These are phyloP conservation scores for Epinotia ramella DNA, from an alignment of 2,888 invertebrate species.

Conservation along the genomic window DNA sequence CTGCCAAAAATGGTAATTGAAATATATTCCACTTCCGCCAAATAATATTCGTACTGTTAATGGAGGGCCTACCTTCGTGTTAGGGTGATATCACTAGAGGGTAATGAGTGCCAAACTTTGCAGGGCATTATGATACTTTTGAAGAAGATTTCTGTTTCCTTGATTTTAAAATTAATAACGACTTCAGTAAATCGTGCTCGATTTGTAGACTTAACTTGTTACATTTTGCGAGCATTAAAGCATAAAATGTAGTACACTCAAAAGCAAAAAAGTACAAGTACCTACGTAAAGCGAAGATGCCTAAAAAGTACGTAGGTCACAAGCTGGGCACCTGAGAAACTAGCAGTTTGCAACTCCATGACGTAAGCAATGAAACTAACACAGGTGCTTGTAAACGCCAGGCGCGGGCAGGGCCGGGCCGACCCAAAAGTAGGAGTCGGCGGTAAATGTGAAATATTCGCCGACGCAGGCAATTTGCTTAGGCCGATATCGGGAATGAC, in stretches of 20 bases:
- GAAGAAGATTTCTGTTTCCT: background rate
- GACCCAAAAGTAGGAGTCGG: background rate
- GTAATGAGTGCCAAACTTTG: too few relatives aligned
- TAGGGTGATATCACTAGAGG: background rate
- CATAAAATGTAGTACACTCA: background rate
- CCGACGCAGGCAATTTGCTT: slow-evolving; percentile 22
- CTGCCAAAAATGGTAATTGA: slow-evolving; percentile 30
- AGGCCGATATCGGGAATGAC: slow-evolving; percentile 27
- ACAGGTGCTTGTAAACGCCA: background rate
- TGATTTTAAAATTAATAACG: too few relatives aligned
- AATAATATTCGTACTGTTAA: background rate
- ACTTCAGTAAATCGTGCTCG: too few relatives aligned
- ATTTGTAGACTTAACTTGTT: background rate
- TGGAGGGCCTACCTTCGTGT: background rate
- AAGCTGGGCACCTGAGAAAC: background rate
- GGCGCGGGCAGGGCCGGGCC: background rate
- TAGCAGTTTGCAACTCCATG: background rate
- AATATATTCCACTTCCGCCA: slow-evolving; percentile 10
- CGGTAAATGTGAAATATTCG: slow-evolving; percentile 7
- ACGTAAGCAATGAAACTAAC: background rate
- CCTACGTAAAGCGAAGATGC: too few relatives aligned
- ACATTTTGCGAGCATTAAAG: background rate
- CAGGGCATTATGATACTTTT: background rate
- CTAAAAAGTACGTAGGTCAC: background rate
- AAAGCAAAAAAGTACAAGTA: too few relatives aligned